Evolutionary conservation across 2,797 vertebrate genomes (phyloP).

Genomic region (Basileuterus tristriatus): DNA sequence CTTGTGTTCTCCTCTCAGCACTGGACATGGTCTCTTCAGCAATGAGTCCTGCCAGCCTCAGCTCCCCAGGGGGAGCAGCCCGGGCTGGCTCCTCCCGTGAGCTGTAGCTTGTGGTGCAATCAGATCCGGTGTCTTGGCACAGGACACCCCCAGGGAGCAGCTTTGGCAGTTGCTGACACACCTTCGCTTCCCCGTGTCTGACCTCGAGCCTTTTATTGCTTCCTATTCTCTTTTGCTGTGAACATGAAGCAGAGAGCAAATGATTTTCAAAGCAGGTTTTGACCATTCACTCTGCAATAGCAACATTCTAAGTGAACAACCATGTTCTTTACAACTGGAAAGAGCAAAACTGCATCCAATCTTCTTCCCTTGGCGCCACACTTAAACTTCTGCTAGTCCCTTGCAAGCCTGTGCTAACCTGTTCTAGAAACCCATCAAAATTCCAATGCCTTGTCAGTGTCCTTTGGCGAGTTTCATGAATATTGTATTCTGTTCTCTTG

Average conservation of each 20-base stretch:
- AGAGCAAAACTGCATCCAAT: conserved; percentile 61
- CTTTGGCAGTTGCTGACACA: conserved; percentile 24
- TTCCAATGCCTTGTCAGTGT: conserved; percentile 41
- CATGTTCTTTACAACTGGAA: conserved; percentile 51
- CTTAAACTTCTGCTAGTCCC: conserved; percentile 69
- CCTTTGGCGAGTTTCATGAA: conserved; percentile 57
- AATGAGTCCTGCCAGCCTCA: neutral
- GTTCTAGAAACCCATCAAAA: conserved; percentile 34
- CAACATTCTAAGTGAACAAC: conserved; percentile 35
- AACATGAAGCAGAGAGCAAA: conserved; percentile 32
- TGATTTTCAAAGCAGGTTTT: conserved; percentile 60
- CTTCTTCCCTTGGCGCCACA: conserved; percentile 56
- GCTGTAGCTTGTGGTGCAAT: neutral
- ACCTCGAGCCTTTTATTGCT: conserved; percentile 10
- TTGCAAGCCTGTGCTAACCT: conserved; percentile 72
- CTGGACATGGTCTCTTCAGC: neutral
- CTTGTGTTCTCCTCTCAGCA: neutral
- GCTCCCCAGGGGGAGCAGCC: neutral
- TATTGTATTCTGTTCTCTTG: conserved; percentile 54
- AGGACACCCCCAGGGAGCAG: conserved; percentile 6
- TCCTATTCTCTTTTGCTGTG: conserved; percentile 47
- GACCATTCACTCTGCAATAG: conserved; percentile 38
- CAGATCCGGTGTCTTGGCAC: neutral
- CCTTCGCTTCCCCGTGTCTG: neutral
- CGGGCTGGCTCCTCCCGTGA: neutral